These are phyloP conservation scores for Drosophila borborema DNA, from an alignment of 2,888 invertebrate species.

Conservation along the genomic window DNA sequence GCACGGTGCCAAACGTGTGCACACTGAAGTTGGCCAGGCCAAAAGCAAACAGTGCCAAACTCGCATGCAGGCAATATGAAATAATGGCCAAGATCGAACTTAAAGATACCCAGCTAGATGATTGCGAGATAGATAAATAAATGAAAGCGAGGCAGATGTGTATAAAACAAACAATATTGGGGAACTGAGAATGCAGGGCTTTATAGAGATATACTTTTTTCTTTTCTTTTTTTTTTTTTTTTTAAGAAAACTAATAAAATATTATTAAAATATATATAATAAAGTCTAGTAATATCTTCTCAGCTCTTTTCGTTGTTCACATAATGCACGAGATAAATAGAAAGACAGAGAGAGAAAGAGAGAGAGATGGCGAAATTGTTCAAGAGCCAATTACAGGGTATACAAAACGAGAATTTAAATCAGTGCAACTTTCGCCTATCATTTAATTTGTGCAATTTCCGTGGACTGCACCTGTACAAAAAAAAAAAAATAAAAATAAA, in stretches of 20 bases:
- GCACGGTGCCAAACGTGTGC: slow-evolving; percentile 7
- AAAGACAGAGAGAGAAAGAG: no score
- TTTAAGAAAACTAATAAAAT: no score
- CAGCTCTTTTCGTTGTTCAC: no score
- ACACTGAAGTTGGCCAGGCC: slow-evolving; percentile 11
- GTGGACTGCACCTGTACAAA: not conserved
- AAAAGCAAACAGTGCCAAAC: not conserved
- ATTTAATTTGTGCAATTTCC: slow-evolving; percentile 52
- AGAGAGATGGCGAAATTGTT: no score
- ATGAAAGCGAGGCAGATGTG: no score
- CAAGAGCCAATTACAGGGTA: not conserved
- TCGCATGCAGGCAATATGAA: not conserved
- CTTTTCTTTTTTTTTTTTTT: no score
- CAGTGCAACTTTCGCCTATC: slow-evolving; percentile 15
- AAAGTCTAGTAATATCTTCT: no score
- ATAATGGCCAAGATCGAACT: not conserved
- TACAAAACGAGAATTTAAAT: not conserved
- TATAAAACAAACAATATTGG: no score
- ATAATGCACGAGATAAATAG: no score
- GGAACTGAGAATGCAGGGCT: no score
- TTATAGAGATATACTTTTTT: no score
- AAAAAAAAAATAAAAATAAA: not conserved
- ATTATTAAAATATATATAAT: no score
- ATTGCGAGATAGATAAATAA: not conserved
- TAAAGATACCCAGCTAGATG: not conserved